Base-by-base conservation (phyloP, 2,113 vertebrate genomes). In the Malurus melanocephalus region DNA sequence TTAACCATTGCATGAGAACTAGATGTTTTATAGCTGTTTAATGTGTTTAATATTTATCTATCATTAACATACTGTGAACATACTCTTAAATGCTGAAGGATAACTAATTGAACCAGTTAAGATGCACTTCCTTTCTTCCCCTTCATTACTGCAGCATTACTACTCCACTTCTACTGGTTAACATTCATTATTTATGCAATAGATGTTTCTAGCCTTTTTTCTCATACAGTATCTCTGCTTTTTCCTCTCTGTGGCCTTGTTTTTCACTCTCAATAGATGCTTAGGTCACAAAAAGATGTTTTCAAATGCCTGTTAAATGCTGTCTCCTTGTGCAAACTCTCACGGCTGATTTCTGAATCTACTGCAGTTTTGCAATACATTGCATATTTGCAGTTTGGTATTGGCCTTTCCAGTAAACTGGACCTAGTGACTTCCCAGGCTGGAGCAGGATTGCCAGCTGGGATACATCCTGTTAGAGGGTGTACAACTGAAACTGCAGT, bases 11-110 rank as follows among this genome's bases (percentile, higher is more conserved):
- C 64, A 55, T 78, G 11, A 78, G 46, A 52, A 73, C 43, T 68
- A 73, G 87, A 81, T 83, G 22, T 52, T 73, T 88, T 88, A 69
- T 48, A 84, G 55, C 40, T 84, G 43, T 87, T 89, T 67, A 51
- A 68, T 80, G 33, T 59, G 46, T 88, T 92, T 82, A 67, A 80
- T 93, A 87, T 93, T 94, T 77, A 49, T 82, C n/a, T 87, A 33
- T 89, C 53, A 64, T 93, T 94, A 95, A 72, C 53, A 65, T 83
- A 69, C 17, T 30, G 23, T 82, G 49, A 88, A 48, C 76, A 57
- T 74, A 32, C 46, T 65, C 30, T 72, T 89, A 80, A 94, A 75
- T 93, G 71, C 67, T 94, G 65, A 89, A 86, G 60, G 55, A 42
- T 94, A 77, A 84, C 62, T 73, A 87, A 76, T 61, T 26, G 65